These are phyloP conservation scores for Pseudococcus jackbeardsleyi DNA, from an alignment of 2,888 invertebrate genomes.

Conservation along the genomic window DNA sequence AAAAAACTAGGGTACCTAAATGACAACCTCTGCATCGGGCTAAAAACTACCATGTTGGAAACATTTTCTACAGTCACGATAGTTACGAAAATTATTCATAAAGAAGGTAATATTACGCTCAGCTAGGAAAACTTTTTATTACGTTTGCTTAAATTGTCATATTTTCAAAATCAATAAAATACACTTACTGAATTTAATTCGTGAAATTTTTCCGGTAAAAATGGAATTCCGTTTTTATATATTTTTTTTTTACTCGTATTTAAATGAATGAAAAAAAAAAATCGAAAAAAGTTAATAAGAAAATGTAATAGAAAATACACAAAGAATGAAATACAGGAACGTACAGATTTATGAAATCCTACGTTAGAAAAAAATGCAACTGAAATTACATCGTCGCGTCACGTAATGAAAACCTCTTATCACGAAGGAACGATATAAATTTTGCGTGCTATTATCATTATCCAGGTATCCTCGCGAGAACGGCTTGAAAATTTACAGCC, in stretches of 20 bases:
- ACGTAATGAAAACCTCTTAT: not conserved
- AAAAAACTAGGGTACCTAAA: constrained; percentile 36
- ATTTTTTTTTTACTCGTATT: not conserved
- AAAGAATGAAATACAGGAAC: not conserved
- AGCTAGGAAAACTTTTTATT: constrained; percentile 28
- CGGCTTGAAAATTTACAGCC: not conserved
- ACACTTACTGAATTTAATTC: not conserved
- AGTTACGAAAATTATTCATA: constrained; percentile 48
- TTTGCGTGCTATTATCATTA: constrained; percentile 2
- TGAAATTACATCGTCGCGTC: constrained; percentile 15
- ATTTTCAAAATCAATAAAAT: constrained; percentile 48
- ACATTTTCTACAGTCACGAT: constrained; percentile 39
- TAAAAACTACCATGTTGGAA: not conserved
- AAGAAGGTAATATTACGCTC: constrained; percentile 33
- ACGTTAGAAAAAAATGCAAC: constrained; percentile 28
- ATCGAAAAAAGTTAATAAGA: not conserved
- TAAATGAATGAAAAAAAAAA: not conserved
- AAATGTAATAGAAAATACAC: constrained; percentile 1
- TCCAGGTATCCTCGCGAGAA: not conserved
- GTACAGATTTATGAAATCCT: constrained; percentile 35
- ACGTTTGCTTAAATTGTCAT: constrained; percentile 42
- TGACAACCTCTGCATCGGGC: not conserved
- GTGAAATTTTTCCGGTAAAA: not conserved
- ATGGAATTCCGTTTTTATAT: not conserved
- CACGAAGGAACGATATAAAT: not conserved